phyloP scores from a whole-genome alignment of 1,140 invertebrate species.

The Sweltsa coloradensis region DNA sequence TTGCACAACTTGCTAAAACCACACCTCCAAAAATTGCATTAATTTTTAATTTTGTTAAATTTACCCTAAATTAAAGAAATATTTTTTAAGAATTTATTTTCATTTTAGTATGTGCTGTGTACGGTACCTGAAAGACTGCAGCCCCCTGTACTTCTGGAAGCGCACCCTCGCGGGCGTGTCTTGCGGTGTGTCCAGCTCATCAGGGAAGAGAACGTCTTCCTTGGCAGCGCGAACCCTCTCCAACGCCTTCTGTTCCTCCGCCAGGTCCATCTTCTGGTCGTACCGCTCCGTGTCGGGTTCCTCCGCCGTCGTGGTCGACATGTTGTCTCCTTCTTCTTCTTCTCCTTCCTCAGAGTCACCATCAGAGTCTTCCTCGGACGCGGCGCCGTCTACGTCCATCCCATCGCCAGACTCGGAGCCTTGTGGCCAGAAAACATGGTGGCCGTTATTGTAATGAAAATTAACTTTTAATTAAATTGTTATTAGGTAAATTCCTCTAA shows the following conservation, averaged over 20 bases:
- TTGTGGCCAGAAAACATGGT: too few relatives aligned
- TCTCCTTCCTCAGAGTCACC: slow-evolving; percentile 11
- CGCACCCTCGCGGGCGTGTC: slow-evolving; percentile 65
- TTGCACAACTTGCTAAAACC: too few relatives aligned
- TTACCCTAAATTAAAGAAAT: too few relatives aligned
- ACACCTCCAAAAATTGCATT: too few relatives aligned
- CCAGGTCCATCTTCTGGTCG: slow-evolving; percentile 56
- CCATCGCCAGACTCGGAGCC: slow-evolving; percentile 22
- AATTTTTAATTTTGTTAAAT: too few relatives aligned
- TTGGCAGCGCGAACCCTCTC: slow-evolving; percentile 53
- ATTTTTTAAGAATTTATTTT: too few relatives aligned
- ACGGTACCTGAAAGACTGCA: slow-evolving; percentile 92
- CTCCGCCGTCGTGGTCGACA: slow-evolving; percentile 42
- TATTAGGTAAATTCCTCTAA: too few relatives aligned
- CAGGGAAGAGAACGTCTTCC: slow-evolving; percentile 82
- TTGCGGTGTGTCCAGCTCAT: slow-evolving; percentile 93
- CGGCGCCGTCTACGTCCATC: slow-evolving; percentile 20
- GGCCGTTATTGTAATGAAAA: too few relatives aligned
- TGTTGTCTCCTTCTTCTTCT: slow-evolving; percentile 22
- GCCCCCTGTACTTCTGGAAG: slow-evolving; percentile 89
- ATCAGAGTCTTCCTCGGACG: slow-evolving; percentile 15
- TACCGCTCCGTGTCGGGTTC: slow-evolving; percentile 45
- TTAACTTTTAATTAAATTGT: too few relatives aligned
- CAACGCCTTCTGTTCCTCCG: slow-evolving; percentile 58
- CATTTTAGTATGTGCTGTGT: too few relatives aligned